A percentile compares a stretch with the other conserved stretches of the same genome.
Conservation (phyloP, 2,888 invertebrate genomes). For the Drosophila merina region DNA sequence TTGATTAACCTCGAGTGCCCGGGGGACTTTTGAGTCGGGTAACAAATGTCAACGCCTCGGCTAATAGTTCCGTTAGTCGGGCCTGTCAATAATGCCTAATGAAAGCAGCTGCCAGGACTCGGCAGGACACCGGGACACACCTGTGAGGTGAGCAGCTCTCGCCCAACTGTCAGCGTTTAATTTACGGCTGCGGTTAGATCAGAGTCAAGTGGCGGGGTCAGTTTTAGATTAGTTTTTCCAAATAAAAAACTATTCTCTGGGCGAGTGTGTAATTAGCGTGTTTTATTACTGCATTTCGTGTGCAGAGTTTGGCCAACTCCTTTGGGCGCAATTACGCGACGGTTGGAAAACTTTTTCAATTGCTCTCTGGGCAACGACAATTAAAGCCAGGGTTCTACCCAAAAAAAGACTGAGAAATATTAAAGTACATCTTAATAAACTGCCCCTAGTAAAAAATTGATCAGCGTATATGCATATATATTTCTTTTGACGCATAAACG, state of each 20-base stretch:
- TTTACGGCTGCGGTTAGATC: slow-evolving; percentile 69
- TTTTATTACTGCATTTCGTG: slow-evolving; percentile 62
- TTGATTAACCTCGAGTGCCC: slow-evolving; percentile 58
- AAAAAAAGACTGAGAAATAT: background rate
- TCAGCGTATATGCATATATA: background rate
- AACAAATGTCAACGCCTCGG: slow-evolving; percentile 71
- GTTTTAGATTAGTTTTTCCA: slow-evolving; percentile 74
- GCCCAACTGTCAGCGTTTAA: slow-evolving; percentile 71
- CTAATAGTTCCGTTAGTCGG: slow-evolving; percentile 68
- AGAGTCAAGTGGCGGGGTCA: slow-evolving; percentile 67
- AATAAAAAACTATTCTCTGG: slow-evolving; percentile 47
- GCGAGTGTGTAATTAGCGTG: slow-evolving; percentile 64
- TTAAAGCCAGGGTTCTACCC: background rate
- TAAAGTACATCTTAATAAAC: background rate
- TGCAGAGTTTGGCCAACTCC: slow-evolving; percentile 53
- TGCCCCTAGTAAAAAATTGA: background rate
- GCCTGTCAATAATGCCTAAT: slow-evolving; percentile 72
- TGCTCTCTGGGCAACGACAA: slow-evolving; percentile 52
- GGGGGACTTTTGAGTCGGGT: slow-evolving; percentile 53
- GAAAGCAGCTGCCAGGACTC: slow-evolving; percentile 69
- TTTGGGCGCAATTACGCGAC: slow-evolving; percentile 69
- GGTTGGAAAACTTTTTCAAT: slow-evolving; percentile 64
- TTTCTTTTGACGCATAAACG: slow-evolving; percentile 11
- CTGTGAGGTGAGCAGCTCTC: slow-evolving; percentile 42
- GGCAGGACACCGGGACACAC: slow-evolving; percentile 15